Evolutionary conservation across 2,113 vertebrate species (phyloP), one percentile per base, ranked within the genome.

Genomic region (Prunella himalayana): DNA sequence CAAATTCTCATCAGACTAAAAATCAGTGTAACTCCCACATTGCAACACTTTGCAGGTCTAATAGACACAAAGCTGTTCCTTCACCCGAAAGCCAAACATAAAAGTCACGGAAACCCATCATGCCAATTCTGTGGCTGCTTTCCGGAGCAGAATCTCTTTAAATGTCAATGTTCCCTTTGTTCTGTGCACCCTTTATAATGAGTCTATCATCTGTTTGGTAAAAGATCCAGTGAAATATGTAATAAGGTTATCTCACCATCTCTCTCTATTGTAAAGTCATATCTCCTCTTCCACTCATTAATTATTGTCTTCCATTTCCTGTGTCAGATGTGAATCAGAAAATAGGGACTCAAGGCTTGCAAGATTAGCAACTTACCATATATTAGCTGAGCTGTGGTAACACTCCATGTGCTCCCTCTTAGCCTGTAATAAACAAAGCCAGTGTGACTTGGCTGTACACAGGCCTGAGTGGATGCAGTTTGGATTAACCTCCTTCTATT

Each of bases 301-400:
- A 94, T 96, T 96, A 95, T 94, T 93, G 90, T 94, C 96, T 95
- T 90, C 88, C 80, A 95, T 93, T 96, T 96, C 96, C 92, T 33
- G 49, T 88, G 93, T 86, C 85, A 94, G 70, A 86, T 86, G 86
- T 82, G 71, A 94, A 93, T 96, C 92, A 90, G 90, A 95, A 92
- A 92, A 92, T 25, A 90, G 70, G 61, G 86, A 83, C 82, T 77
- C 60, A 47, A 71, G 82, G 82, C 44, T 88, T 86, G 94, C 33
- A 59, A 93, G 92, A 60, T 81, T 93, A 96, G 71, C 88, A 94
- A 96, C 30, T 96, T 60, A 78, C 42, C 56, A 56, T 78, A 3
- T 54, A 88, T 75, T 79, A 94, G 83, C 69, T 71, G 88, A 86
- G 86, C 72, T 81, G 90, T 77, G 88, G 76, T 86, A 81, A 88